Evolutionary conservation across 2,797 vertebrate genomes (phyloP).

Genomic region (Somateria mollissima): DNA sequence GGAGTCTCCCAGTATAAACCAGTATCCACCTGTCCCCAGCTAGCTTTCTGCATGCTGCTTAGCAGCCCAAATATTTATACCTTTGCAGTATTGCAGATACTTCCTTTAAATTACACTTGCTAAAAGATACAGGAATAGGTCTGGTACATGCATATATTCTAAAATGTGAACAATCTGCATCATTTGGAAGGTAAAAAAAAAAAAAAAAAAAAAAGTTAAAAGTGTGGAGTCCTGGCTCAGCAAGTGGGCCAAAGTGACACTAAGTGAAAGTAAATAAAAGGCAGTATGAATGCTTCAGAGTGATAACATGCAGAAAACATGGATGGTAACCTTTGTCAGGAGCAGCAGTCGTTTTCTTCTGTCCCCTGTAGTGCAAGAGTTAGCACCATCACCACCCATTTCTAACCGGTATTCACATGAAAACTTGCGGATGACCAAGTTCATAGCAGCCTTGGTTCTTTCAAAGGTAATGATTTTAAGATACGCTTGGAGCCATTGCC

Average conservation of each 20-base stretch:
- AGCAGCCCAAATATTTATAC: not conserved
- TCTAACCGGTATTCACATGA: not conserved
- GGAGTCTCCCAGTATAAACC: not conserved
- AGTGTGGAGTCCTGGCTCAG: not conserved
- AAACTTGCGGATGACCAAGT: not conserved
- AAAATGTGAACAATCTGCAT: not conserved
- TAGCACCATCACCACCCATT: not conserved
- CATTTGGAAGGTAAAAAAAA: not conserved
- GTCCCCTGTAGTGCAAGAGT: not conserved
- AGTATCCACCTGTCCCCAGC: not conserved
- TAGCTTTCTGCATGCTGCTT: not conserved
- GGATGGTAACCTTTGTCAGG: not conserved
- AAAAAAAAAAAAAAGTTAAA: not conserved
- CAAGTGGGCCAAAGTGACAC: not conserved
- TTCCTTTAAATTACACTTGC: not conserved
- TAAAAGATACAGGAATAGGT: not conserved
- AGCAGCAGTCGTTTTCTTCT: not conserved
- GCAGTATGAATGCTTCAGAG: not conserved
- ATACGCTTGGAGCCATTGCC: not conserved
- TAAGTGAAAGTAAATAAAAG: not conserved
- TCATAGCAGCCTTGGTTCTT: not conserved
- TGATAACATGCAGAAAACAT: not conserved
- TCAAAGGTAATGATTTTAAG: not conserved
- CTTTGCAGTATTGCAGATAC: not conserved
- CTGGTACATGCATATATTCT: not conserved